Evolutionary conservation across 2,888 invertebrate species (phyloP), one percentile per base, ranked within the genome.

Genomic region (Tetragnatha montana): DNA sequence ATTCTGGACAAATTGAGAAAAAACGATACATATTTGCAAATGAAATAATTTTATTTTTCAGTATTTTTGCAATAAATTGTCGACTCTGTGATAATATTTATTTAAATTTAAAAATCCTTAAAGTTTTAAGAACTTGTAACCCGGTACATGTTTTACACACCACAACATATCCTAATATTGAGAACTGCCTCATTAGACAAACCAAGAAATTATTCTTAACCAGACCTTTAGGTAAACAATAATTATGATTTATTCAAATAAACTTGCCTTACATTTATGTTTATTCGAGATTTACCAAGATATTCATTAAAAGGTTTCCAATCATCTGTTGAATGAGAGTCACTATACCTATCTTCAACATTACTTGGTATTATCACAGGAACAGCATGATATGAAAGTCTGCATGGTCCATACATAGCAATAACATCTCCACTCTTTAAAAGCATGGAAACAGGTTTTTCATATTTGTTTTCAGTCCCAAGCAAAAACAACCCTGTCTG

Each of bases 201-300:
- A 35, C 35, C 4, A 35, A 35, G 35, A 35, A 35, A 35, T 35
- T 4, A 35, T 4, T 35, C 35, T 35, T 35, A 35, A 35, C 35
- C 35, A 35, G 35, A 35, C 35, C 35, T 35, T 49, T 49, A 19
- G 8, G 50, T 50, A 76, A 76, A 19, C n/a, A 76, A 76, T 8
- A 19, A 3, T 47, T 35, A 86, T 47, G 47, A 78, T 70, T 80
- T 70, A 51, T 14, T 69, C 60, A 51, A 2, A 75, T 83, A 94
- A 68, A 99, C 98, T 94, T 99, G 98, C 93, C 99, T 94, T 8
- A 98, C 96, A 95, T 98, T 99, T 92, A 99, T 95, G 94, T 99
- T 99, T 86, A 99, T 97, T 93, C 99, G 95, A 60, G 96, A 96
- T 92, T 95, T 94, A 81, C 94, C 93, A 74, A 97, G 93, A 93